Base-by-base conservation (phyloP, 1,140 invertebrate genomes). In the Charaxes varanes region DNA sequence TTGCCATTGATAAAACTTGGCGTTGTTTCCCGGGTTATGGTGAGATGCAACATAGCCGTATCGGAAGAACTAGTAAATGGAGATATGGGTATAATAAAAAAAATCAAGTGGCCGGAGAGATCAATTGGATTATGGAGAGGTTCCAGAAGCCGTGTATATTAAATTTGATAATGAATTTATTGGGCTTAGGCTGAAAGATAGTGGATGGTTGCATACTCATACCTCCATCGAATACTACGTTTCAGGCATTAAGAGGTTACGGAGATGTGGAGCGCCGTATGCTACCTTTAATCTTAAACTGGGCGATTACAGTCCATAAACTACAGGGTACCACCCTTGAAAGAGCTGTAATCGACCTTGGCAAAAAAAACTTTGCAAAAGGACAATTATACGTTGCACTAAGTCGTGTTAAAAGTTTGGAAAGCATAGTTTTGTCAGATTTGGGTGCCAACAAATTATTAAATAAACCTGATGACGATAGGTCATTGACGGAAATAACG, bases 231-330 rank as follows among this genome's bases (percentile, higher is more conserved):
- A 15, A 4, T 42, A 23, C 43, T 12, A 53, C 40, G 14, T 59
- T 55, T 51, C 41, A 55, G 7, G 52, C 52, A 44, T 8, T 7
- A 4, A 56, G 15, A 36, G 42, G 50, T 3, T 53, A 58, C 10
- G 58, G 54, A 23, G 40, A 65, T 34, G 51, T 62, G 0, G 79
- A 82, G 38, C 41, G 71, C 22, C 12, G 58, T 38, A 70, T 68
- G 63, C 36, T 79, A 16, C 68, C 60, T 36, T 7, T 81, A 18
- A 79, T 79, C 7, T 55, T 76, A 38, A 51, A 54, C 27, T 73
- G 56, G 68, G 74, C 56, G 3, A 55, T 54, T 5, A 76, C 65
- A 4, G 61, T 76, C 2, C 69, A 78, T 14, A 70, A 80, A 41
- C 32, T 78, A 36, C 71, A 80, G 27, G 70, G 66, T 16, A 62